Evolutionary conservation across 1,140 invertebrate genomes (phyloP).

Genomic region (Diorhabda carinulata): DNA sequence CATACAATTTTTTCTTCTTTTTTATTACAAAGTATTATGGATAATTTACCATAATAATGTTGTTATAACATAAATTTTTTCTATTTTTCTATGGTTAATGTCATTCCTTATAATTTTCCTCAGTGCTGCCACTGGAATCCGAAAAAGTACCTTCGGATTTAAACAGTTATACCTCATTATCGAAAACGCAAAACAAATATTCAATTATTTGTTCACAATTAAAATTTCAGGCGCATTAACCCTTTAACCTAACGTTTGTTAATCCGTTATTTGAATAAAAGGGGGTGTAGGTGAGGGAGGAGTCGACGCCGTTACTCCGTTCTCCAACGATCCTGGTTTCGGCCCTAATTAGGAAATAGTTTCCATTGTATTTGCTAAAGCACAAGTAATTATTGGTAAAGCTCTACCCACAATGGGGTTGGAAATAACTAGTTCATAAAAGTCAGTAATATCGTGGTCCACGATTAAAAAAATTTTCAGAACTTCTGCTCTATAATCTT

Average conservation of each 20-base stretch:
- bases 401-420: neutral
- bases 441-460: neutral
- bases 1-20: too few relatives aligned
- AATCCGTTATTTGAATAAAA: conserved; percentile 31
- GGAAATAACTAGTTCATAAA: neutral
- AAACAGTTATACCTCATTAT: conserved; percentile 17
- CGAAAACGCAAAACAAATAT: conserved; percentile 15
- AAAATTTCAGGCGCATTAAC: conserved; percentile 45
- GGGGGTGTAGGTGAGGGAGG: neutral
- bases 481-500: too few relatives aligned
- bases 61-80: too few relatives aligned
- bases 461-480: too few relatives aligned
- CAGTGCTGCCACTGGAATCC: neutral
- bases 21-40: too few relatives aligned
- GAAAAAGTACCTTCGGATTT: neutral
- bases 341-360: conserved; percentile 10
- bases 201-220: conserved; percentile 43
- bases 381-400: conserved; percentile 7
- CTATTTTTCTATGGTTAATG: too few relatives aligned
- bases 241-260: conserved; percentile 37
- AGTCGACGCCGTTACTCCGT: neutral
- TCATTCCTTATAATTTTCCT: too few relatives aligned
- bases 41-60: too few relatives aligned
- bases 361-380: conserved; percentile 6
- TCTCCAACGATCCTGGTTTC: neutral